Conservation (phyloP, 1,140 invertebrate genomes). For the Wiebesia pumilae region DNA sequence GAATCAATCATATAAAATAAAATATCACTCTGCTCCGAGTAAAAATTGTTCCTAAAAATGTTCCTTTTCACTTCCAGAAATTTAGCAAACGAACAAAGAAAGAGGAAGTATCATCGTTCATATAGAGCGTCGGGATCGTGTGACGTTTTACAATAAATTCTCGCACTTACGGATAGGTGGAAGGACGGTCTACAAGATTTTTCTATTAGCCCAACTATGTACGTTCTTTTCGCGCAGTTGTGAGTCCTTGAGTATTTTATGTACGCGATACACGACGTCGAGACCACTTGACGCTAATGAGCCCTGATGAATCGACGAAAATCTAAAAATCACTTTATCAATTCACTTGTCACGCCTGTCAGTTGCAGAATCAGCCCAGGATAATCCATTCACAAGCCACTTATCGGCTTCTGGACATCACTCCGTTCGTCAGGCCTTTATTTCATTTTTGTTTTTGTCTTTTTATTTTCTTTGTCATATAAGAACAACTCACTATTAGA, state of each 20-base stretch:
- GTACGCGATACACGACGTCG: neutral
- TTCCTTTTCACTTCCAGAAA: neutral
- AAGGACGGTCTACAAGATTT: slow-evolving; percentile 38
- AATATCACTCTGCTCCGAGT: neutral
- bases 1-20: no score
- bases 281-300: slow-evolving; percentile 40
- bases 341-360: slow-evolving; percentile 35
- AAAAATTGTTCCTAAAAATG: neutral
- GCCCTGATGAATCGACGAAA: slow-evolving; percentile 45
- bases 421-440: neutral
- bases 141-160: slow-evolving; percentile 30
- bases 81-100: neutral
- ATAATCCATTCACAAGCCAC: slow-evolving; percentile 18
- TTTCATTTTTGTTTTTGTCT: neutral
- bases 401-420: neutral
- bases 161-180: neutral
- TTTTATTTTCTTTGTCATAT: no score
- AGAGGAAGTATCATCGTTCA: neutral
- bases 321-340: slow-evolving; percentile 49
- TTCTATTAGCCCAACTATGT: slow-evolving; percentile 31
- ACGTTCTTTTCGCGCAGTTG: neutral
- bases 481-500: no score
- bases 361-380: slow-evolving; percentile 4
- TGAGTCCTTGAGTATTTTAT: neutral
- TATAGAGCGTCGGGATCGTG: neutral